Percentiles rank a stretch among this genome's conserved stretches.
Conservation (phyloP, 2,888 invertebrate species). For the Parasteatoda lunata region DNA sequence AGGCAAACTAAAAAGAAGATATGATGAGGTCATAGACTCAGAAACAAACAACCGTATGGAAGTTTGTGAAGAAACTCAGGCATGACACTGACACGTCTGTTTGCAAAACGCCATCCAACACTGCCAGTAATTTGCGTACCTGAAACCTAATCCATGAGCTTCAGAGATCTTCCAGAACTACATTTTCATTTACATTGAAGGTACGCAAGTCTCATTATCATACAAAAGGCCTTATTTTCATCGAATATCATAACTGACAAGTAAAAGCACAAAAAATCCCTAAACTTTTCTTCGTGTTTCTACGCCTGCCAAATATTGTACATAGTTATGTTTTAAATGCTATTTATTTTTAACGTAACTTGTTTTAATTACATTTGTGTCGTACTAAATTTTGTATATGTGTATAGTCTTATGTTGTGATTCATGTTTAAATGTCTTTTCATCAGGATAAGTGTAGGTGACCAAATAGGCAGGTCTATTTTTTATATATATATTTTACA, state of each 20-base stretch:
- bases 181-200: neutral
- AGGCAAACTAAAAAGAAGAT: neutral
- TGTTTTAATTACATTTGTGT: too few relatives aligned
- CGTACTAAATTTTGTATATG: too few relatives aligned
- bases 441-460: too few relatives aligned
- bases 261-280: neutral
- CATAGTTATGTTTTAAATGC: too few relatives aligned
- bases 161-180: conserved; percentile 9
- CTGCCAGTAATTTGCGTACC: neutral
- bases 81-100: neutral
- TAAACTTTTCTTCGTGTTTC: too few relatives aligned
- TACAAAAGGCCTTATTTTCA: neutral
- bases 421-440: too few relatives aligned
- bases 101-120: neutral
- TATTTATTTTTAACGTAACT: too few relatives aligned
- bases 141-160: conserved; percentile 24
- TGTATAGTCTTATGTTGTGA: too few relatives aligned
- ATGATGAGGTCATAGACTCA: neutral
- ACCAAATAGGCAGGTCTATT: too few relatives aligned
- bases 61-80: conserved; percentile 15
- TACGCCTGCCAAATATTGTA: too few relatives aligned
- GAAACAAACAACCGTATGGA: conserved; percentile 27
- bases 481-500: too few relatives aligned
- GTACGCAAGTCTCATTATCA: neutral
- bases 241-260: neutral